Percentiles rank a stretch among this genome's conserved stretches.
Conservation (phyloP, 2,888 invertebrate species). For the Autographa pulchrina region DNA sequence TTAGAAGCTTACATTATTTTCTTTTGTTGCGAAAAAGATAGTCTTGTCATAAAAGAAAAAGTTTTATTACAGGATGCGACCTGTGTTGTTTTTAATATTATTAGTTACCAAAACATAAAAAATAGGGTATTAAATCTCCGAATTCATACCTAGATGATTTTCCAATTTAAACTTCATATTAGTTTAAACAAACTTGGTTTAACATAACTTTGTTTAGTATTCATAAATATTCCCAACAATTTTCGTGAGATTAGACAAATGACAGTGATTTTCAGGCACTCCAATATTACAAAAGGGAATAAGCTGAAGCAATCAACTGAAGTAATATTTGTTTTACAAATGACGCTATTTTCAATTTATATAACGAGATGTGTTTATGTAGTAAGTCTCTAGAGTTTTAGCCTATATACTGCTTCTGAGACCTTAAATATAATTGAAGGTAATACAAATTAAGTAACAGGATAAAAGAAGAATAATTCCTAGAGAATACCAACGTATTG, state of each 20-base stretch:
- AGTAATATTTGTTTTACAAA: not conserved
- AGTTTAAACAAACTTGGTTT: not conserved
- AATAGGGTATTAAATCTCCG: no score
- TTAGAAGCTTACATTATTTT: not conserved
- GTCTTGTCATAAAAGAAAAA: not conserved
- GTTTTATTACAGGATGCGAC: no score
- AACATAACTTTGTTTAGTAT: not conserved
- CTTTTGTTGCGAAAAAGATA: not conserved
- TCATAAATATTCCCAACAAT: not conserved
- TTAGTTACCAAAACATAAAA: no score
- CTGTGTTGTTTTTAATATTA: no score
- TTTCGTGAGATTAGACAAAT: not conserved
- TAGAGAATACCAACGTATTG: no score
- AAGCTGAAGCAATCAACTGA: not conserved
- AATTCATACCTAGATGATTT: no score
- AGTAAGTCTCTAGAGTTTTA: not conserved
- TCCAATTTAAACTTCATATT: not conserved
- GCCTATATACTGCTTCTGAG: not conserved
- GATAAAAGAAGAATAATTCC: no score
- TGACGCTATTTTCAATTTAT: not conserved
- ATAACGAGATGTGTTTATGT: not conserved
- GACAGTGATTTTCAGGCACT: slow-evolving; percentile 4
- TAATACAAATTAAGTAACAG: no score
- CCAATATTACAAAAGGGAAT: slow-evolving; percentile 1
- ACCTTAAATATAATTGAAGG: no score